Percentiles rank a stretch among this genome's conserved stretches.
phyloP scores from a whole-genome alignment of 2,888 invertebrate species.

The Cinara cedri region DNA sequence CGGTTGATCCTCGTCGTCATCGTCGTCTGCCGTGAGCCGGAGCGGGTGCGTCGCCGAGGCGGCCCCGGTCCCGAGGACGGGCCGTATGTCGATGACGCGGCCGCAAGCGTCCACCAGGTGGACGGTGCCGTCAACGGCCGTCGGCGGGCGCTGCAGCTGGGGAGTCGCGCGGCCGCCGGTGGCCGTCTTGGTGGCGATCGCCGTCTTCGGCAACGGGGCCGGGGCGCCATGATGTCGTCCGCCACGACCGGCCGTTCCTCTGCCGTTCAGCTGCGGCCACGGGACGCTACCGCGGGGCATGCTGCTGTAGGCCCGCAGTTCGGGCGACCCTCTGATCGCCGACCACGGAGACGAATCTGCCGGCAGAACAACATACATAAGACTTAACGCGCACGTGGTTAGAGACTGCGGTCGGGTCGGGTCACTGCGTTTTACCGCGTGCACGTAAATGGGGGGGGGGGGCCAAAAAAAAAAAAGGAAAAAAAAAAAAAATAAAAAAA shows the following conservation, averaged over 20 bases:
- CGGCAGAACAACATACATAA: slow-evolving; percentile 24
- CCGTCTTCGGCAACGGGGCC: not conserved
- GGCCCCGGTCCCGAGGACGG: not conserved
- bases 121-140: not conserved
- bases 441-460: not conserved
- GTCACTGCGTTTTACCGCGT: too few relatives aligned
- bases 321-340: slow-evolving; percentile 66
- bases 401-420: not conserved
- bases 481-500: not conserved
- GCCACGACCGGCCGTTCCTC: too few relatives aligned
- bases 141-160: not conserved
- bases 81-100: slow-evolving; percentile 16
- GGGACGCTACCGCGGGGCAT: slow-evolving; percentile 64
- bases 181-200: too few relatives aligned
- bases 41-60: not conserved
- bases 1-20: not conserved
- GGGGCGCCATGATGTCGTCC: not conserved
- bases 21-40: not conserved
- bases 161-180: not conserved
- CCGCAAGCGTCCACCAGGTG: slow-evolving; percentile 50
- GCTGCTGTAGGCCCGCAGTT: slow-evolving; percentile 69
- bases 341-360: slow-evolving; percentile 63
- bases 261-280: slow-evolving; percentile 60
- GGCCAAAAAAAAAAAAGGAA: not conserved
- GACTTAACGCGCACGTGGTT: not conserved